Percentiles rank a stretch among this genome's conserved stretches.
Conservation (phyloP, 2,797 vertebrate genomes). For the Pangasius mekongensis region DNA sequence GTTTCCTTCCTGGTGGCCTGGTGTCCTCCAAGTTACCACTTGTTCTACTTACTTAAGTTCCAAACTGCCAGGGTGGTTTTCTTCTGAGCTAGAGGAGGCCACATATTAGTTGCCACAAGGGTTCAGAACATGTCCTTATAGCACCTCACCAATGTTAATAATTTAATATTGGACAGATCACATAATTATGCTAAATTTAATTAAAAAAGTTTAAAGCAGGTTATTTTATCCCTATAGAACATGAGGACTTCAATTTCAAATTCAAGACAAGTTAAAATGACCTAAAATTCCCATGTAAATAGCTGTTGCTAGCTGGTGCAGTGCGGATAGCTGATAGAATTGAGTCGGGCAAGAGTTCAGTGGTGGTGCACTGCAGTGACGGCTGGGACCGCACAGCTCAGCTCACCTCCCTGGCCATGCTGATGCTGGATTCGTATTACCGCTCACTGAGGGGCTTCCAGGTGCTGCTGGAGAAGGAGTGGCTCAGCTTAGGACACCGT, state of each 20-base stretch:
- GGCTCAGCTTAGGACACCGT: constrained; percentile 93
- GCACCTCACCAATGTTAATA: neutral
- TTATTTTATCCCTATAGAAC: neutral
- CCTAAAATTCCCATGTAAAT: neutral
- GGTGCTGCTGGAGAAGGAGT: constrained; percentile 93
- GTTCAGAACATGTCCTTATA: neutral
- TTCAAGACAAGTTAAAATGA: neutral
- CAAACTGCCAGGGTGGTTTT: neutral
- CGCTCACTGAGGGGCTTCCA: constrained; percentile 89
- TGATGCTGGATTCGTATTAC: constrained; percentile 93
- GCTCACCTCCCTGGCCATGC: constrained; percentile 91
- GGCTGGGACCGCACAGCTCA: constrained; percentile 94
- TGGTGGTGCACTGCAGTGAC: constrained; percentile 93
- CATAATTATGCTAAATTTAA: neutral
- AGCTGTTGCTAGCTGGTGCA: constrained; percentile 89
- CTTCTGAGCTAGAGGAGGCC: neutral
- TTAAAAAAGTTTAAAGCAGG: neutral
- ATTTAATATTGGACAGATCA: neutral
- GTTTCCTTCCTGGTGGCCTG: neutral
- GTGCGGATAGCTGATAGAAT: constrained; percentile 90
- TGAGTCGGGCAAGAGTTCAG: constrained; percentile 90
- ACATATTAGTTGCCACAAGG: neutral
- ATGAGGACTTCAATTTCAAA: neutral
- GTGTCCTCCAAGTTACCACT: neutral
- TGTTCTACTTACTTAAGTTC: neutral